Percentiles rank a stretch among this genome's conserved stretches.
Conservation (phyloP, 2,888 invertebrate species). For the Melinaea menophilus region DNA sequence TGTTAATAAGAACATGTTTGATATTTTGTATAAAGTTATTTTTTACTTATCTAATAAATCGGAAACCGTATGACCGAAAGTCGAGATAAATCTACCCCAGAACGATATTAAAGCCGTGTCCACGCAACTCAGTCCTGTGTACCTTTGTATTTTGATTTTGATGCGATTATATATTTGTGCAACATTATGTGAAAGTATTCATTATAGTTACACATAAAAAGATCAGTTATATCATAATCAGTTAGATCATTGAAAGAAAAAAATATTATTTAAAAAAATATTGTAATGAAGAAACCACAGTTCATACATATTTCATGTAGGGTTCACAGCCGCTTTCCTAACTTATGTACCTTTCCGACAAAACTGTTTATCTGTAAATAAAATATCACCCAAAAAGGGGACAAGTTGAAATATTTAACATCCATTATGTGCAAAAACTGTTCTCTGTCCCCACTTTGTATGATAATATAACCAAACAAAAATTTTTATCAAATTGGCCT, state of each 20-base stretch:
- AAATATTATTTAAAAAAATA: background rate
- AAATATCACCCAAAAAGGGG: constrained; percentile 30
- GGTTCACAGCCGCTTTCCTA: constrained; percentile 17
- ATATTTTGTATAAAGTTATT: too few species aligned
- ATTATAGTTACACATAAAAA: background rate
- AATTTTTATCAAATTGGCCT: background rate
- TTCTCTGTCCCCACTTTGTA: constrained; percentile 14
- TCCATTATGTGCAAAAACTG: constrained; percentile 36
- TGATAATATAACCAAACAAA: too few species aligned
- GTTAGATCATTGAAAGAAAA: background rate
- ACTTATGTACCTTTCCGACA: constrained; percentile 16
- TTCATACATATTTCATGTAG: constrained; percentile 21
- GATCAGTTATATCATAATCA: too few species aligned
- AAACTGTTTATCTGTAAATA: constrained; percentile 32
- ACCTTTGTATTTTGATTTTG: constrained; percentile 9
- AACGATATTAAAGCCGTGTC: too few species aligned
- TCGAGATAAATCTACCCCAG: too few species aligned
- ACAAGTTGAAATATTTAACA: constrained; percentile 38
- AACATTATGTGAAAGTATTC: background rate
- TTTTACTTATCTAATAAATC: too few species aligned
- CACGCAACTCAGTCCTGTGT: too few species aligned
- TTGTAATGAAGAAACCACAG: constrained; percentile 9
- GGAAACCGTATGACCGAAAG: too few species aligned
- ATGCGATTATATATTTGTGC: background rate
- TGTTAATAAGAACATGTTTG: too few species aligned